These are phyloP conservation scores for Cydia pomonella DNA, from an alignment of 1,140 invertebrate species.

Conservation along the genomic window DNA sequence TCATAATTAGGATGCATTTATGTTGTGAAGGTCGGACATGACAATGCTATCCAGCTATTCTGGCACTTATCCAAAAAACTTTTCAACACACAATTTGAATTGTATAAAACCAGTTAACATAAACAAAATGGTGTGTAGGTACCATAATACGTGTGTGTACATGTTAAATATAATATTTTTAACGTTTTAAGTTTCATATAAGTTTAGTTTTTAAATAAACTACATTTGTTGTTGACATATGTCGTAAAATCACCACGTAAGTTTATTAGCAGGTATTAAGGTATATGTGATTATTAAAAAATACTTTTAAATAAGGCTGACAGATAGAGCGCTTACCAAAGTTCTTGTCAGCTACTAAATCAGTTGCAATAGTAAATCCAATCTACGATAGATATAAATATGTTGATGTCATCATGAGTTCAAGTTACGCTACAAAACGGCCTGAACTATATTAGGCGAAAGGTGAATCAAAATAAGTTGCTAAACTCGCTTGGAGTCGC, in stretches of 20 bases:
- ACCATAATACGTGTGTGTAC: no score
- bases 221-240: not conserved
- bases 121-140: not conserved
- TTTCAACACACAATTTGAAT: not conserved
- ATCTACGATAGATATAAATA: not conserved
- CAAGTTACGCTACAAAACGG: not conserved
- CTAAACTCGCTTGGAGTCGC: constrained; percentile 18
- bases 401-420: not conserved
- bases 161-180: not conserved
- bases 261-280: no score
- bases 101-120: not conserved
- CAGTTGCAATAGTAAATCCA: not conserved
- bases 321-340: no score
- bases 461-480: constrained; percentile 34
- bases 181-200: not conserved
- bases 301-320: no score
- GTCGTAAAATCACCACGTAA: not conserved
- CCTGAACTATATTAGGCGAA: constrained; percentile 27
- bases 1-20: not conserved
- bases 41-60: constrained; percentile 9
- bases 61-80: not conserved
- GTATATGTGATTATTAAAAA: no score
- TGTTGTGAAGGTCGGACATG: not conserved
- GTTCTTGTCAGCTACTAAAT: no score
- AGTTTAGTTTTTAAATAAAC: no score